Evolutionary conservation across 2,113 vertebrate genomes (phyloP).

Genomic region (Limnothrissa miodon): DNA sequence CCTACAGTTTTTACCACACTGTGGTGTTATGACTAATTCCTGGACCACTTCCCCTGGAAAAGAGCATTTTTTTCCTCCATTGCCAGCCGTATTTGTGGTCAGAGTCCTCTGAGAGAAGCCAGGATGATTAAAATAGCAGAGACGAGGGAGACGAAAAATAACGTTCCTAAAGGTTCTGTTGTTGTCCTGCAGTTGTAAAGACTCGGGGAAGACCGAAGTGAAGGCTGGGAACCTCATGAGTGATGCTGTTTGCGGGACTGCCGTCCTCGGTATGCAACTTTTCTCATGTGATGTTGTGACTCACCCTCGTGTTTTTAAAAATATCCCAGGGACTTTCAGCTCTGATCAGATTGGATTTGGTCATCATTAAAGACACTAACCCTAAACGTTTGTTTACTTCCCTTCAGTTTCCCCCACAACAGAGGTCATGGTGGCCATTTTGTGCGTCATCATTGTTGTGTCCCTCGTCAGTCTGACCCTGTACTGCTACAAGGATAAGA

Average conservation of each 20-base stretch:
- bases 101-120: slow-evolving; percentile 21
- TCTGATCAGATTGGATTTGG: not conserved
- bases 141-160: not conserved
- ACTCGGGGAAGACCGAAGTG: slow-evolving; percentile 59
- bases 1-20: slow-evolving; percentile 47
- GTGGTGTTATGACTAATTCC: slow-evolving; percentile 52
- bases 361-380: not conserved
- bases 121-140: slow-evolving; percentile 36
- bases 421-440: slow-evolving; percentile 70
- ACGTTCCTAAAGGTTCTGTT: slow-evolving; percentile 24
- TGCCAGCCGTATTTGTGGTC: slow-evolving; percentile 44
- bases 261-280: slow-evolving; percentile 52
- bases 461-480: slow-evolving; percentile 70
- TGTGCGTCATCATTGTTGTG: slow-evolving; percentile 67
- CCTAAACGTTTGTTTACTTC: not conserved
- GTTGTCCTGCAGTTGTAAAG: slow-evolving; percentile 66
- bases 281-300: not conserved
- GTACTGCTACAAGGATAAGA: slow-evolving; percentile 76
- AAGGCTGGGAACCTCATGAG: slow-evolving; percentile 55
- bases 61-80: slow-evolving; percentile 44
- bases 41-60: slow-evolving; percentile 56
- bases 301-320: not conserved
- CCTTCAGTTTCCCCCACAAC: slow-evolving; percentile 54
- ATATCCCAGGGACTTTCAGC: not conserved
- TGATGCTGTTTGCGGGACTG: slow-evolving; percentile 64